phyloP scores from a whole-genome alignment of 1,140 invertebrate species.

The Metopolophium dirhodum region DNA sequence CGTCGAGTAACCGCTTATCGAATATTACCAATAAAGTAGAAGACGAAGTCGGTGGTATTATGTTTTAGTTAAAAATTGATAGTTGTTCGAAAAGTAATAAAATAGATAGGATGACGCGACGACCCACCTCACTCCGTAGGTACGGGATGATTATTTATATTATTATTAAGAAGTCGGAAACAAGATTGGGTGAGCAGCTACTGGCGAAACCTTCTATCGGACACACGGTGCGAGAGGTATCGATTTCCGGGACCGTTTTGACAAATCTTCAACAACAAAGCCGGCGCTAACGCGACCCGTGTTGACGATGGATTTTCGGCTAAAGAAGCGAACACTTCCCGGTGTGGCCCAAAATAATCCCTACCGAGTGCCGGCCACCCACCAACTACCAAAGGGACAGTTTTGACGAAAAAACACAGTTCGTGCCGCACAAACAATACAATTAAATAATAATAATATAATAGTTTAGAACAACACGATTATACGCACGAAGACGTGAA shows the following conservation, averaged over 20 bases:
- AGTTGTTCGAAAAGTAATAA: neutral
- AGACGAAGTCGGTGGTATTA: neutral
- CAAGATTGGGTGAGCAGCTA: neutral
- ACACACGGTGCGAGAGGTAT: neutral
- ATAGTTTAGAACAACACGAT: neutral
- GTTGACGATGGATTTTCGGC: neutral
- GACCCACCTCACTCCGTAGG: neutral
- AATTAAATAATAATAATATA: too few species aligned
- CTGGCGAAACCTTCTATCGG: neutral
- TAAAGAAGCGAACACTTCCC: neutral
- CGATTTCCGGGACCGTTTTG: neutral
- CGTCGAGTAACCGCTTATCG: neutral
- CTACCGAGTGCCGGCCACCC: too few species aligned
- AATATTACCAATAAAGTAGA: neutral
- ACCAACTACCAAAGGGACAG: too few species aligned
- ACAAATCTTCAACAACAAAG: neutral
- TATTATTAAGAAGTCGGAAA: neutral
- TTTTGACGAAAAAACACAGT: neutral
- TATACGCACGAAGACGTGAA: neutral
- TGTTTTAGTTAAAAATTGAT: neutral
- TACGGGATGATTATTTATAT: neutral
- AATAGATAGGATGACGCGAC: neutral
- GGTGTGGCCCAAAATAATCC: neutral
- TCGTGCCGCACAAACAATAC: neutral
- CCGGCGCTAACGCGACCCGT: neutral